Conservation (phyloP, 2,797 vertebrate species). For the Eupleurogrammus muticus region DNA sequence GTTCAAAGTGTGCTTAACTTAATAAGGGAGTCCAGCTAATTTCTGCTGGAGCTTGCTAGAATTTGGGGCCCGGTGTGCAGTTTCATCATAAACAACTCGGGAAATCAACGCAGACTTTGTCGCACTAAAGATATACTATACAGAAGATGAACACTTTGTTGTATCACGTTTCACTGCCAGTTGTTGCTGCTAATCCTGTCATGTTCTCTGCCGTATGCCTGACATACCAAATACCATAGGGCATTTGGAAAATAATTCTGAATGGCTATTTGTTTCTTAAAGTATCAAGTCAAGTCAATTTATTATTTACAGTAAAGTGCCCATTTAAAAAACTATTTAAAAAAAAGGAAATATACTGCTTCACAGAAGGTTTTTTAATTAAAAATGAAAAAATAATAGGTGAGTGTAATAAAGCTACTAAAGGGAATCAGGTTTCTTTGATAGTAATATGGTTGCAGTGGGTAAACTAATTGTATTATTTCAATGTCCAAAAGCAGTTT, state of each 20-base stretch:
- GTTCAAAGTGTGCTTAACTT: constrained; percentile 53
- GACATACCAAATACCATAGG: not conserved
- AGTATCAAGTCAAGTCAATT: fast-evolving
- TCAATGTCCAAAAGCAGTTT: not conserved
- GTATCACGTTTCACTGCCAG: constrained; percentile 43
- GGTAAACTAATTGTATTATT: not conserved
- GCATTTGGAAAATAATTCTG: not conserved
- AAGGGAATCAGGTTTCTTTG: not conserved
- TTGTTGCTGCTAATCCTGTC: constrained; percentile 38
- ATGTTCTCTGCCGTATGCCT: not conserved
- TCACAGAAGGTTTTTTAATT: not conserved
- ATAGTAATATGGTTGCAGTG: not conserved
- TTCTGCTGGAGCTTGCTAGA: constrained; percentile 29
- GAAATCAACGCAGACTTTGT: not conserved
- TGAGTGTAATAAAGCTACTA: not conserved
- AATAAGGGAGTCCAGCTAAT: constrained; percentile 43
- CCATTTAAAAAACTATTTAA: not conserved
- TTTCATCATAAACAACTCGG: constrained; percentile 22
- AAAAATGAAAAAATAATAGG: not conserved
- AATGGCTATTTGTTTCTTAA: constrained; percentile 1
- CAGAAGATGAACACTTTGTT: constrained; percentile 32
- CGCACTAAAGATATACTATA: not conserved
- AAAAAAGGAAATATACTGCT: not conserved
- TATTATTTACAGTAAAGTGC: not conserved
- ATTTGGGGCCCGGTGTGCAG: constrained; percentile 29